Percentiles rank a stretch among this genome's conserved stretches.
Evolutionary conservation across 2,888 invertebrate species (phyloP).

Genomic region (Lepeophtheirus nordmannii): DNA sequence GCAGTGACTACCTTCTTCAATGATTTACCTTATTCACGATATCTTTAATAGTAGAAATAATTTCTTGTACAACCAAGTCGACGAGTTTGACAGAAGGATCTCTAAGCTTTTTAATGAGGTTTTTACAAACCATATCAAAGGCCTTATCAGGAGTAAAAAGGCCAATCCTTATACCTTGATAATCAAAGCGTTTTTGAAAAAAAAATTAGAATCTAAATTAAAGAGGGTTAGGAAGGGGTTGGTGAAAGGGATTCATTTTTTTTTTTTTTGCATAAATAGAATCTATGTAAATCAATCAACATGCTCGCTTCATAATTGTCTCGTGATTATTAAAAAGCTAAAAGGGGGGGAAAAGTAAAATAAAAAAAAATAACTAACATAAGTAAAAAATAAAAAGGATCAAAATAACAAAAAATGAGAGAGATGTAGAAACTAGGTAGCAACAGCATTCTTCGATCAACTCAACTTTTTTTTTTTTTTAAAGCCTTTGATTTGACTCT

Average conservation of each 20-base stretch:
- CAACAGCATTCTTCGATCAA: too few species aligned
- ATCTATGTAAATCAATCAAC: too few species aligned
- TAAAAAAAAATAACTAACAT: constrained; percentile 24
- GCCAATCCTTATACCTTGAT: constrained; percentile 80
- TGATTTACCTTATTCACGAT: neutral
- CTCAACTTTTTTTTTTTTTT: too few species aligned
- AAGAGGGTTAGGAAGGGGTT: neutral
- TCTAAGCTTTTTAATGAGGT: constrained; percentile 85
- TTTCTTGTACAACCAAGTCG: constrained; percentile 87
- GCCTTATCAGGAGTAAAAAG: constrained; percentile 99
- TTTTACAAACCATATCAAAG: constrained; percentile 98
- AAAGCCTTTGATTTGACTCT: too few species aligned
- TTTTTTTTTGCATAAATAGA: too few species aligned
- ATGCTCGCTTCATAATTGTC: too few species aligned
- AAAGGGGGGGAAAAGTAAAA: neutral
- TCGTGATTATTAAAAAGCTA: too few species aligned
- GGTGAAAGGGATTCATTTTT: neutral
- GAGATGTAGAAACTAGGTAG: too few species aligned
- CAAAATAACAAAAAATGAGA: too few species aligned
- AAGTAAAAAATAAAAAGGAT: neutral
- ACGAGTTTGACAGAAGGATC: constrained; percentile 98
- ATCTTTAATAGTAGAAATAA: constrained; percentile 38
- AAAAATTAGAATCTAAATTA: constrained; percentile 8
- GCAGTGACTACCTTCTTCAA: too few species aligned
- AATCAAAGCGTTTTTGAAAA: neutral